Conservation (phyloP, 1,140 invertebrate genomes). For the Eufriesea mexicana region DNA sequence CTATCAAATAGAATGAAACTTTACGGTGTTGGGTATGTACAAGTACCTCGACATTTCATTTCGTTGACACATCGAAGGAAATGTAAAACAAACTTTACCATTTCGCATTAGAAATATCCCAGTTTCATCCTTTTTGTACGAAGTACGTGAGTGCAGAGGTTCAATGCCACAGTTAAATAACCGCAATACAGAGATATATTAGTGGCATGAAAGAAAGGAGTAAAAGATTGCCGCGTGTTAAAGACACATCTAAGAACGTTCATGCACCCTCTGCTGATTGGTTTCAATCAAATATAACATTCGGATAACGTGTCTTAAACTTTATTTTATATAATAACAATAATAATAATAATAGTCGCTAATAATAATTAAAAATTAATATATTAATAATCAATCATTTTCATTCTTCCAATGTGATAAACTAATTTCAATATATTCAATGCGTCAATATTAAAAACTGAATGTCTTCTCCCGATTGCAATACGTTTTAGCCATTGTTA, state of each 20-base stretch:
- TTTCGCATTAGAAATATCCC: neutral
- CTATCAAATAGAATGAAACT: conserved; percentile 3
- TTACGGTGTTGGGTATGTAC: neutral
- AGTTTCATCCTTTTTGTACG: neutral
- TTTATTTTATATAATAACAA: conserved; percentile 75
- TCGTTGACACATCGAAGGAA: neutral
- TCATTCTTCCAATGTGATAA: conserved; percentile 56
- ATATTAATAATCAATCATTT: conserved; percentile 61
- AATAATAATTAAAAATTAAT: conserved; percentile 55
- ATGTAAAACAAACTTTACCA: neutral
- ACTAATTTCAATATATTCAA: conserved; percentile 38
- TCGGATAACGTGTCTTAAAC: conserved; percentile 78
- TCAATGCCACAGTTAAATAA: neutral
- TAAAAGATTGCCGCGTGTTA: neutral
- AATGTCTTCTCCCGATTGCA: conserved; percentile 55
- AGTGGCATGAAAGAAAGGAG: neutral
- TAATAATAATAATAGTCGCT: conserved; percentile 62
- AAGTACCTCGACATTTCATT: neutral
- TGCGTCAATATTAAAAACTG: conserved; percentile 50
- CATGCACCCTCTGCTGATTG: conserved; percentile 47
- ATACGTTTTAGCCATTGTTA: neutral
- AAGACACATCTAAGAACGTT: neutral
- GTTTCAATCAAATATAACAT: conserved; percentile 62
- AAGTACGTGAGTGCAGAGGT: neutral
- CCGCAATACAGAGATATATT: too few species aligned